Percentiles rank a stretch among this genome's conserved stretches.
These are phyloP conservation scores for Psilopsiagon aurifrons DNA, from an alignment of 2,113 vertebrate species.

Conservation along the genomic window DNA sequence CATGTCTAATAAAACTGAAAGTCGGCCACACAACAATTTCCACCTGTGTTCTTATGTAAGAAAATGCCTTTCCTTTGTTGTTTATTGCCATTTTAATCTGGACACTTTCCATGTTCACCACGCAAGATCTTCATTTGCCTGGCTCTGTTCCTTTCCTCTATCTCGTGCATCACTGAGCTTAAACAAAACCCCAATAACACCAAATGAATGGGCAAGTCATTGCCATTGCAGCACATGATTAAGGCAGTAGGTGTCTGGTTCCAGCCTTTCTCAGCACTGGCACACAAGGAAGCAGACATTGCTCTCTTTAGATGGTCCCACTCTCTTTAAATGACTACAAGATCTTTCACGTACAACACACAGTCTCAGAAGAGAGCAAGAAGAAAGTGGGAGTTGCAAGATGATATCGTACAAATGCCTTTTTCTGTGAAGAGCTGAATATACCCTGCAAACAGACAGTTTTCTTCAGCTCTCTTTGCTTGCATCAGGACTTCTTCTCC, in stretches of 20 bases:
- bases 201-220: background rate
- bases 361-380: background rate
- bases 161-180: background rate
- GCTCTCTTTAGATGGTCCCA: background rate
- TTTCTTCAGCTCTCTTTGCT: background rate
- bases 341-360: background rate
- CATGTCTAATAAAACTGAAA: background rate
- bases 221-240: background rate
- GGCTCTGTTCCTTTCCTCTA: background rate
- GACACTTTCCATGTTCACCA: background rate
- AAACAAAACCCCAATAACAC: background rate
- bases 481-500: background rate
- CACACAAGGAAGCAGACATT: background rate
- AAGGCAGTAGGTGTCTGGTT: background rate
- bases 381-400: background rate
- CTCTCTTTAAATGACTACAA: background rate
- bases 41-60: background rate
- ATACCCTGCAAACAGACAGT: background rate
- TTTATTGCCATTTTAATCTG: background rate
- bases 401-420: background rate
- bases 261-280: background rate
- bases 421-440: background rate
- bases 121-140: background rate
- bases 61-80: background rate
- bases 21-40: background rate